Conservation (phyloP, 2,113 vertebrate genomes). For the Cynopterus brachyotis region DNA sequence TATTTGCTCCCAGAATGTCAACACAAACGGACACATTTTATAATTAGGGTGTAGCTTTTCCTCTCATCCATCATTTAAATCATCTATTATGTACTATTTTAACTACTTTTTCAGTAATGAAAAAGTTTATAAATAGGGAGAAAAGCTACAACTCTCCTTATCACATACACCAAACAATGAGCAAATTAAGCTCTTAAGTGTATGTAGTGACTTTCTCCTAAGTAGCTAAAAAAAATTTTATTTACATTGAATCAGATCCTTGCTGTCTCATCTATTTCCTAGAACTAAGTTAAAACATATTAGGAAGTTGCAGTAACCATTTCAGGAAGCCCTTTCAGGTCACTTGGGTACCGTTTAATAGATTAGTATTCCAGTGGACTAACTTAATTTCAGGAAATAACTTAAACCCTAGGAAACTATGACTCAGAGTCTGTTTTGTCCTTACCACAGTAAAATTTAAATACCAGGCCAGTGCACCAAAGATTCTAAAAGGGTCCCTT, state of each 20-base stretch:
- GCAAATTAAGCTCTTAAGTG: background rate
- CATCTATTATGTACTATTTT: background rate
- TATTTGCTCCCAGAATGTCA: background rate
- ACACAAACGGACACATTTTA: constrained; percentile 7
- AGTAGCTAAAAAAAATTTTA: background rate
- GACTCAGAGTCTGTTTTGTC: constrained; percentile 59
- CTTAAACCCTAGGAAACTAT: constrained; percentile 45
- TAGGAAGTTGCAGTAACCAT: background rate
- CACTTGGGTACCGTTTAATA: constrained; percentile 36
- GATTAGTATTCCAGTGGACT: constrained; percentile 42
- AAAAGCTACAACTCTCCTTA: background rate
- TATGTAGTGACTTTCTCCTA: background rate
- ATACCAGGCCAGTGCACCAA: constrained; percentile 6
- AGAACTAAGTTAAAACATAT: constrained; percentile 35
- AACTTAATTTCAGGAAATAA: constrained; percentile 66
- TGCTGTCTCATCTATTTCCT: background rate
- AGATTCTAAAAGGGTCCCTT: background rate
- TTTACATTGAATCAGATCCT: background rate
- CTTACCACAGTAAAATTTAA: constrained; percentile 20
- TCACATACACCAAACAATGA: background rate
- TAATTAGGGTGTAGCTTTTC: background rate
- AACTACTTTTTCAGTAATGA: constrained; percentile 7
- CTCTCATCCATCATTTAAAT: constrained; percentile 48
- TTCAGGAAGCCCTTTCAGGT: constrained; percentile 49
- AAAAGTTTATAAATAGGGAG: background rate